Base-by-base conservation (phyloP, 2,113 vertebrate species). In the Mus spicilegus region DNA sequence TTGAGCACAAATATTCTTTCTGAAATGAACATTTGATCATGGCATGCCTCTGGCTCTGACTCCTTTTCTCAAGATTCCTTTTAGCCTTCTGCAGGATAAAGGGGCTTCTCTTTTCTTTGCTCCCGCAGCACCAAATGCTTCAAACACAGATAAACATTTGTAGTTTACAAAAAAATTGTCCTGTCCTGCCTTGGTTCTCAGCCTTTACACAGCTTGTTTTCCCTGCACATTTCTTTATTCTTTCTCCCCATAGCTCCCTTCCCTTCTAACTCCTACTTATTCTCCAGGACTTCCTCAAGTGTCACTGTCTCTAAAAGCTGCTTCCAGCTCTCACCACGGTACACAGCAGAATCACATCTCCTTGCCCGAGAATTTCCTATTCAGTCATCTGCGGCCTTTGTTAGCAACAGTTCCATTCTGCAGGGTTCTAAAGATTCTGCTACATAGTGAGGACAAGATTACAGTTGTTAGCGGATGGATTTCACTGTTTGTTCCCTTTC, bases 371-470 rank as follows among this genome's bases (percentile, higher is more conserved):
- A 93, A 80, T 33, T 61, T 90, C 70, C 76, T 94, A 24, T 46
- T 84, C 72, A 75, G 39, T 73, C 36, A 61, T 49, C 92, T 49
- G 12, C 39, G 11, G 78, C 28, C 26, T 69, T 87, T 30, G 51
- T 39, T 28, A 91, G 49, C 36, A 69, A 54, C 36, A 89, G 17
- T 73, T 94, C 65, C 33, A 33, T 65, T 89, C 67, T 56, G 39
- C 36, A 95, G 82, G n/a, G 22, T 81, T 80, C 73, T 93, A 33
- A 86, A 91, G 58, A 67, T 28, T 61, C 69, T 82, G 72, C 17
- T 46, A 26, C 72, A 56, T 19, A n/a, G 30, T 63, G 91, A 63
- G 24, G 33, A 81, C 33, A 91, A 36, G 17, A 78, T 61, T 36
- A 80, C 14, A 72, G 70, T 51, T 49, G 36, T 33, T 86, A 46